Conservation (phyloP, 2,797 vertebrate genomes). For the Apogon talboti region DNA sequence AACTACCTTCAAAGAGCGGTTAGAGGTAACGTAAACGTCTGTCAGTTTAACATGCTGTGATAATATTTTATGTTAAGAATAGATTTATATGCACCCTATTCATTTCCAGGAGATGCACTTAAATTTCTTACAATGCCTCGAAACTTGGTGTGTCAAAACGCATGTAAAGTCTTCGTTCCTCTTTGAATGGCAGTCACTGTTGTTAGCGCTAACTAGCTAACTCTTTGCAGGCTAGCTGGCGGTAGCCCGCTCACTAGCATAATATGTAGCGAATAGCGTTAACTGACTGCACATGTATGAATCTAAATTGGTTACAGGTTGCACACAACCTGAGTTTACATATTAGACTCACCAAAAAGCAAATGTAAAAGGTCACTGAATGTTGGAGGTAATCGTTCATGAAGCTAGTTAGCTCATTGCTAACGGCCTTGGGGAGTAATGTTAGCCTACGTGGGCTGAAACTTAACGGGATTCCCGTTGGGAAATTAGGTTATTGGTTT, state of each 20-base stretch:
- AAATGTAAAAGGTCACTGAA: not conserved
- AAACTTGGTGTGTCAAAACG: slow-evolving; percentile 26
- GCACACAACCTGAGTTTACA: accelerated
- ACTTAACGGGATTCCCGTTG: slow-evolving; percentile 39
- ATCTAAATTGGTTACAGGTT: not conserved
- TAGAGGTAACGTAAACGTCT: slow-evolving; percentile 61
- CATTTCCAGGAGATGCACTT: accelerated
- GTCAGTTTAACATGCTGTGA: not conserved
- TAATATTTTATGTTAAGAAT: accelerated
- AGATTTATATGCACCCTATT: accelerated
- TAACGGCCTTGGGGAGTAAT: slow-evolving; percentile 57
- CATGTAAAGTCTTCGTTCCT: slow-evolving; percentile 32
- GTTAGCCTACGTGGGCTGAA: slow-evolving; percentile 33
- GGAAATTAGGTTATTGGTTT: not conserved
- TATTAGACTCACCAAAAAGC: accelerated
- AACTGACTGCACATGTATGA: not conserved
- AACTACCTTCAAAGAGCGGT: slow-evolving; percentile 72
- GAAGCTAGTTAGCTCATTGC: slow-evolving; percentile 66
- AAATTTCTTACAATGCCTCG: not conserved
- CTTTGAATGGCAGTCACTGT: slow-evolving; percentile 72
- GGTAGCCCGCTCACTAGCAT: slow-evolving; percentile 49
- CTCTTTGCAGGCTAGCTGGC: slow-evolving; percentile 38
- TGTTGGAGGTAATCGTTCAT: not conserved
- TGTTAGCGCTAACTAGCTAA: slow-evolving; percentile 67
- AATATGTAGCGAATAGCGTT: not conserved